Percentiles rank a stretch among this genome's conserved stretches.
phyloP scores from a whole-genome alignment of 2,797 vertebrate species.

The Sphenopsis melanotis region DNA sequence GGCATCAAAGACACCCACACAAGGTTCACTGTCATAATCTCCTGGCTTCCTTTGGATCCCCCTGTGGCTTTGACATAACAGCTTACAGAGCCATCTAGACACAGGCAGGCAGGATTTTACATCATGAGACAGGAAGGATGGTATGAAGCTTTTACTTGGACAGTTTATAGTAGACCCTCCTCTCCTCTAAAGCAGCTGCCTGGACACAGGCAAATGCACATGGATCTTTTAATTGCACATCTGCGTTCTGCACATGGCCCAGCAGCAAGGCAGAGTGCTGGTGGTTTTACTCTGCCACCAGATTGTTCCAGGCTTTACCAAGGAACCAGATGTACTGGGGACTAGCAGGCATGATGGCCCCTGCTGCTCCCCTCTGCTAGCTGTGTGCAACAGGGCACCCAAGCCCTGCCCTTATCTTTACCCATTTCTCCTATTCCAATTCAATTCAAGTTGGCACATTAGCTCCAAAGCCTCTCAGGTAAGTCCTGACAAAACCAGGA shows the following conservation, averaged over 20 bases:
- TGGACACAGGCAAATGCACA: neutral
- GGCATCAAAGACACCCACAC: neutral
- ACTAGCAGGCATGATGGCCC: neutral
- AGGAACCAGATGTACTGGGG: neutral
- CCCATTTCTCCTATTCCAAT: neutral
- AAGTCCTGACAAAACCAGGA: neutral
- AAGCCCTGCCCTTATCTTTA: neutral
- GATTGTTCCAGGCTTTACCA: neutral
- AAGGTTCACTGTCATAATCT: neutral
- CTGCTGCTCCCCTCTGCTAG: neutral
- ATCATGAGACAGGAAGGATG: neutral
- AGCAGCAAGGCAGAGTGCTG: neutral
- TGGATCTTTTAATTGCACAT: rapidly evolving
- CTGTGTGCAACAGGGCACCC: neutral
- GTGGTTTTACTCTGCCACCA: neutral
- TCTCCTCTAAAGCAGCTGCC: neutral
- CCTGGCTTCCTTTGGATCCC: rapidly evolving
- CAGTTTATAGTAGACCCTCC: neutral
- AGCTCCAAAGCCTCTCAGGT: neutral
- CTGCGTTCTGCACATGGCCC: neutral
- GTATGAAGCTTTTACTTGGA: neutral
- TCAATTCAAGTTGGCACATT: neutral
- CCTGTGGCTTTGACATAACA: neutral
- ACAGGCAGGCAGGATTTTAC: neutral
- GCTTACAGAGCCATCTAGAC: neutral